Evolutionary conservation across 2,888 invertebrate species (phyloP).

Genomic region (Thymelicus acteon): DNA sequence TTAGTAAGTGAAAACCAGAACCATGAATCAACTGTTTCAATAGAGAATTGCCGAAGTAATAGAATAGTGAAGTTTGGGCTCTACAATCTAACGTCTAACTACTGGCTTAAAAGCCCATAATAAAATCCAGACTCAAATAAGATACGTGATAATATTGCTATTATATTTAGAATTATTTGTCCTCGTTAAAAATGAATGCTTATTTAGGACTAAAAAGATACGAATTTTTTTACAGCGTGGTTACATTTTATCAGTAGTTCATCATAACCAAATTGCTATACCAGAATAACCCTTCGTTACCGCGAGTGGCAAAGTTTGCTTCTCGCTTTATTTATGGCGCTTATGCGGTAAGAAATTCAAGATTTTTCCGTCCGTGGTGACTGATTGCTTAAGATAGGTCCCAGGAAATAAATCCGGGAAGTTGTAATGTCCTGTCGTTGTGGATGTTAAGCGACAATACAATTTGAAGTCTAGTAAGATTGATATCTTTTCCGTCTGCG

Average conservation of each 20-base stretch:
- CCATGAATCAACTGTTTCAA: no score
- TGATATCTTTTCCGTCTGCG: not conserved
- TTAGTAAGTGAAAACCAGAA: no score
- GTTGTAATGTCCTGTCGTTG: constrained; percentile 34
- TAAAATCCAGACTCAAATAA: no score
- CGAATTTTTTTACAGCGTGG: no score
- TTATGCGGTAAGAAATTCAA: constrained; percentile 66
- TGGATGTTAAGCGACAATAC: constrained; percentile 15
- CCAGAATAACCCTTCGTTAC: constrained; percentile 58
- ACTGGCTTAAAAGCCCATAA: no score
- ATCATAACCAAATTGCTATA: not conserved
- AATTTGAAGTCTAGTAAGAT: constrained; percentile 5
- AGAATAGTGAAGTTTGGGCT: no score
- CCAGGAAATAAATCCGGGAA: constrained; percentile 35
- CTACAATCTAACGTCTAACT: no score
- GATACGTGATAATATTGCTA: no score
- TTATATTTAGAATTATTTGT: no score
- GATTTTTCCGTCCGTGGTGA: constrained; percentile 50
- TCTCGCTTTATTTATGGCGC: constrained; percentile 66
- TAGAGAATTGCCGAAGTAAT: no score
- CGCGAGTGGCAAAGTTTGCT: constrained; percentile 62
- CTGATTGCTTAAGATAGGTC: constrained; percentile 42
- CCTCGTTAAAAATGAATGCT: no score
- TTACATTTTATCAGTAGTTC: not conserved
- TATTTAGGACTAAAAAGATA: no score